Evolutionary conservation across 30 jellyfish, hydroid and myxozoan genomes (phyloP).

Genomic region (Catostylus mosaicus): DNA sequence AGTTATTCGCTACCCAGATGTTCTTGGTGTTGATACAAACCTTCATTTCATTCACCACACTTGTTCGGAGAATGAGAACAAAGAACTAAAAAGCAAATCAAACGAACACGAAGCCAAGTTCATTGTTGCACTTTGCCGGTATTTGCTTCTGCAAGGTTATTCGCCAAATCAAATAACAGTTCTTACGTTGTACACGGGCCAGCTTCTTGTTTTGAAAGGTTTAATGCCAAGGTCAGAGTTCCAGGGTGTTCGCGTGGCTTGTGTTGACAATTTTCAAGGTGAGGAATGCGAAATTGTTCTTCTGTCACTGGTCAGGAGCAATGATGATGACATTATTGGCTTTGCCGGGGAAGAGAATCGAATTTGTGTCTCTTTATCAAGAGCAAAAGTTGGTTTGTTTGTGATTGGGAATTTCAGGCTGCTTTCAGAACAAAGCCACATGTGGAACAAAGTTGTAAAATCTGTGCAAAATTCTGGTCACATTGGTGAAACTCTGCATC

Average conservation of each 20-base stretch:
- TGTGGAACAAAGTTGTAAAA: conserved; percentile 68
- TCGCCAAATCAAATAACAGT: conserved; percentile 74
- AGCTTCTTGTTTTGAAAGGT: conserved; percentile 53
- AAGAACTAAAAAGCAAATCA: conserved; percentile 61
- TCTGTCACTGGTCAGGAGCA: conserved; percentile 90
- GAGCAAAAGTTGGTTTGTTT: conserved; percentile 90
- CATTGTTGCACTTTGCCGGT: conserved; percentile 78
- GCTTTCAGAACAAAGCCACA: conserved; percentile 56
- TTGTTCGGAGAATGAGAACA: conserved; percentile 9
- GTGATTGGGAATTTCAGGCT: conserved; percentile 82
- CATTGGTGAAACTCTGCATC: conserved; percentile 27
- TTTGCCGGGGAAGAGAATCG: conserved; percentile 81
- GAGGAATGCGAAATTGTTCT: conserved; percentile 90
- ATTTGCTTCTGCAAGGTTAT: conserved; percentile 89
- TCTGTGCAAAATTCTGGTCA: conserved; percentile 20
- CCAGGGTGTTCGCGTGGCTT: conserved; percentile 83
- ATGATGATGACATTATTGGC: conserved; percentile 64
- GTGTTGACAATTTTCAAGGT: conserved; percentile 93
- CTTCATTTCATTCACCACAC: conserved; percentile 76
- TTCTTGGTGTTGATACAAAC: conserved; percentile 75
- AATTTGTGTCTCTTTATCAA: conserved; percentile 83
- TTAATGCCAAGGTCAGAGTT: conserved; percentile 69
- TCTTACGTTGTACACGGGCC: conserved; percentile 84
- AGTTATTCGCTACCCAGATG: conserved; percentile 59
- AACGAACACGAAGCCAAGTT: conserved; percentile 82